These are phyloP conservation scores for Callosobruchus maculatus DNA, from an alignment of 2,888 invertebrate genomes.

Conservation along the genomic window DNA sequence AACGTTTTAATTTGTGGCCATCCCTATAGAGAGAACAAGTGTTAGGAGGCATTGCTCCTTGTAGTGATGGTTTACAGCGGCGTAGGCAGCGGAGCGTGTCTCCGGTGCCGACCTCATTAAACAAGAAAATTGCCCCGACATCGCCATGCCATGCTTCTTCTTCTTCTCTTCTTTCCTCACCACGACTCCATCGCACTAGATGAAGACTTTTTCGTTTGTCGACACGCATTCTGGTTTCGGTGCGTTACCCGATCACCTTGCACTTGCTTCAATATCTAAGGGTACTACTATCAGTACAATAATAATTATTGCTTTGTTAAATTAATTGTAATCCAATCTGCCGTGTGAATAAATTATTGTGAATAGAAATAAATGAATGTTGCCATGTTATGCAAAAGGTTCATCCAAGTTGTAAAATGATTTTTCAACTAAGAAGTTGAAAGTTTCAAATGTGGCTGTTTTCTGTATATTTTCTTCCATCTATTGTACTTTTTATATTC, in stretches of 20 bases:
- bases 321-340: too few relatives aligned
- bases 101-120: conserved; percentile 46
- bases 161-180: neutral
- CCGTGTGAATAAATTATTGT: too few relatives aligned
- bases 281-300: too few relatives aligned
- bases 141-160: neutral
- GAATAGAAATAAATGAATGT: too few relatives aligned
- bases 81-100: conserved; percentile 43
- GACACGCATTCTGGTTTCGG: neutral
- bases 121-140: conserved; percentile 40
- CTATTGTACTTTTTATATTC: too few relatives aligned
- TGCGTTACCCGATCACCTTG: neutral
- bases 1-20: too few relatives aligned
- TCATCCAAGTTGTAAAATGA: too few relatives aligned
- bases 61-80: conserved; percentile 12
- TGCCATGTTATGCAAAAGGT: too few relatives aligned
- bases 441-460: too few relatives aligned
- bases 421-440: too few relatives aligned
- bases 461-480: too few relatives aligned
- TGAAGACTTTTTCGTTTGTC: neutral
- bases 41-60: conserved; percentile 40
- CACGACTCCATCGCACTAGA: neutral
- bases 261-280: neutral
- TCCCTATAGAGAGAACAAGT: neutral
- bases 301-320: too few relatives aligned